These are phyloP conservation scores for Leistus spinibarbis DNA, from an alignment of 2,888 invertebrate genomes.

Conservation along the genomic window DNA sequence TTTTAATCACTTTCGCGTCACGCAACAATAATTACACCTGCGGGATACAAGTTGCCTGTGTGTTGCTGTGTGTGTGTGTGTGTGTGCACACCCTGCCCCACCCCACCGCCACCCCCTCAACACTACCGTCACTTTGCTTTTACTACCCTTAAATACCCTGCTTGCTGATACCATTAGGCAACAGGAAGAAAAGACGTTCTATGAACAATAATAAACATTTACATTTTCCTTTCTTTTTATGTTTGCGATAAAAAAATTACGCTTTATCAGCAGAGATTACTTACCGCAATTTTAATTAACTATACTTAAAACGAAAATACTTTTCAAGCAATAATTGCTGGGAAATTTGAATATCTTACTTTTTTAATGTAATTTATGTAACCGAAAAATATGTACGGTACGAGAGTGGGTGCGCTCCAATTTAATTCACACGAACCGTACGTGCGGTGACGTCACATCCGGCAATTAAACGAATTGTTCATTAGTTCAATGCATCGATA, in stretches of 20 bases:
- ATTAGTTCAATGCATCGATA: constrained; percentile 55
- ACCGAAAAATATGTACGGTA: too few relatives aligned
- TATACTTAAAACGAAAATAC: too few relatives aligned
- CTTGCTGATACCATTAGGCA: too few relatives aligned
- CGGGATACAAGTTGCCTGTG: constrained; percentile 20
- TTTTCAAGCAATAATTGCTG: too few relatives aligned
- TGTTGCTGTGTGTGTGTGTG: not conserved
- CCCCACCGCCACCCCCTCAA: not conserved
- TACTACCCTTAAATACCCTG: not conserved
- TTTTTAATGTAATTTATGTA: too few relatives aligned
- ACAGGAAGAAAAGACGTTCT: not conserved
- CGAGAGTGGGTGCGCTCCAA: constrained; percentile 4
- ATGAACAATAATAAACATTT: too few relatives aligned
- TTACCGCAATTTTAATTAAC: too few relatives aligned
- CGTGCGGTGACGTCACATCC: constrained; percentile 52
- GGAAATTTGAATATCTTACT: too few relatives aligned
- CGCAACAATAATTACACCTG: constrained; percentile 56
- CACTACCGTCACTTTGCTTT: not conserved
- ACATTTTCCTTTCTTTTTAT: too few relatives aligned
- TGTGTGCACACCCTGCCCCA: not conserved
- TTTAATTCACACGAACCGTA: constrained; percentile 48
- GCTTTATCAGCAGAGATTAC: too few relatives aligned
- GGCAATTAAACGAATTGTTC: constrained; percentile 54
- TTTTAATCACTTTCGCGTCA: constrained; percentile 57
- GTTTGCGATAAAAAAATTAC: too few relatives aligned